Conservation (phyloP, 2,113 vertebrate genomes). For the Pteruthius melanotis region DNA sequence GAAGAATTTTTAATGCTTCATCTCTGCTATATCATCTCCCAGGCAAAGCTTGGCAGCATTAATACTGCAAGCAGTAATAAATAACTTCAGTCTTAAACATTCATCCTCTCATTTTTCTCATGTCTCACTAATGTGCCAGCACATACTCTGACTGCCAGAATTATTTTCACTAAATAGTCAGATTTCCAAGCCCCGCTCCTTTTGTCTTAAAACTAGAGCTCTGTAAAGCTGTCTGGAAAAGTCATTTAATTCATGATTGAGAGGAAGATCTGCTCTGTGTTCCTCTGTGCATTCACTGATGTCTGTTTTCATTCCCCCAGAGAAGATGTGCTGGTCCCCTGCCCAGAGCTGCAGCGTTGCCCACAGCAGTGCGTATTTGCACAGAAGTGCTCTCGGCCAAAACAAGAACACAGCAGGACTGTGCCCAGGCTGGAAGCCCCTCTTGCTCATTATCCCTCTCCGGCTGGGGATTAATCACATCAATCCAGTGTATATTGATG, state of each 20-base stretch:
- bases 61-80: neutral
- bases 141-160: neutral
- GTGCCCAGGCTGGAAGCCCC: constrained; percentile 78
- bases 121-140: neutral
- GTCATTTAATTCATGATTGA: accelerated
- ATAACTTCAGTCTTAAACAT: neutral
- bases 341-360: constrained; percentile 21
- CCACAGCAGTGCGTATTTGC: neutral
- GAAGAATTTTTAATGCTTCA: neutral
- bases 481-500: constrained; percentile 85
- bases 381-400: constrained; percentile 42
- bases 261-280: neutral
- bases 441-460: constrained; percentile 86
- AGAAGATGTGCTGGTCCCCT: constrained; percentile 80
- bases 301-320: constrained; percentile 53
- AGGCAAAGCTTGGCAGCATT: neutral
- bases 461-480: constrained; percentile 87
- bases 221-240: neutral
- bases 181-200: neutral
- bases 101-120: neutral
- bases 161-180: neutral
- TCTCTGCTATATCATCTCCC: neutral
- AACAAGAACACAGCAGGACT: constrained; percentile 38
- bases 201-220: neutral
- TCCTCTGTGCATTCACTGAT: neutral